Base-by-base conservation (phyloP, 2,113 vertebrate species). In the Fulmarus glacialis region DNA sequence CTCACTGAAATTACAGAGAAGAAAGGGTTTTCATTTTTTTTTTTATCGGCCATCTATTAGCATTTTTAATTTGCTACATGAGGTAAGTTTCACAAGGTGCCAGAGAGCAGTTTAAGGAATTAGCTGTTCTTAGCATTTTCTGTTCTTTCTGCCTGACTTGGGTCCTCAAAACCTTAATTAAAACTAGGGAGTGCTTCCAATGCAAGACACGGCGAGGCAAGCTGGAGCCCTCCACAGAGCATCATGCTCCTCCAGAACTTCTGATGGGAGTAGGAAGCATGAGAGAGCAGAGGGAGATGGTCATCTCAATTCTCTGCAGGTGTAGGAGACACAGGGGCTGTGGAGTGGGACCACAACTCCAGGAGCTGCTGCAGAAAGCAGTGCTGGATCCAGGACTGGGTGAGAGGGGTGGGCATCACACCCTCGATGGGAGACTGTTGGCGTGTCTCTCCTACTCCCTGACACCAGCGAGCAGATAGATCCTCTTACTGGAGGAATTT, bases 61-160 rank as follows among this genome's bases (percentile, higher is more conserved):
- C 96, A 96, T 97, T 97, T 97, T 97, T 96, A 97, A 97, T 97
- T 97, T 97, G 90, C 83, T 97, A 90, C 96, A 97, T 96, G 95
- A 98, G 97, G 93, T 98, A 96, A 95, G 83, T 96, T 97, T 93
- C 72, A 78, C 92, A 96, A 97, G 96, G 93, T 97, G 97, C 95
- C 94, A 96, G 87, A 96, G 91, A 97, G 74, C 91, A 95, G 93
- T 90, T 97, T 96, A 96, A 96, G 86, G 94, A 97, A 97, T 98
- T 93, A 97, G 97, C 97, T 92, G 83, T 95, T 96, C 88, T 92
- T 91, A 91, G 94, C 89, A 90, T 81, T 97, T 97, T 89, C 32
- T 73, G 45, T 68, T 94, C 62, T 95, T 94, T 95, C 89, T 82
- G 32, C 79, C 81, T 90, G 74, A 93, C 72, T 75, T 92, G 77